Base-by-base conservation (phyloP, 2,888 invertebrate genomes). In the Timandra comae region DNA sequence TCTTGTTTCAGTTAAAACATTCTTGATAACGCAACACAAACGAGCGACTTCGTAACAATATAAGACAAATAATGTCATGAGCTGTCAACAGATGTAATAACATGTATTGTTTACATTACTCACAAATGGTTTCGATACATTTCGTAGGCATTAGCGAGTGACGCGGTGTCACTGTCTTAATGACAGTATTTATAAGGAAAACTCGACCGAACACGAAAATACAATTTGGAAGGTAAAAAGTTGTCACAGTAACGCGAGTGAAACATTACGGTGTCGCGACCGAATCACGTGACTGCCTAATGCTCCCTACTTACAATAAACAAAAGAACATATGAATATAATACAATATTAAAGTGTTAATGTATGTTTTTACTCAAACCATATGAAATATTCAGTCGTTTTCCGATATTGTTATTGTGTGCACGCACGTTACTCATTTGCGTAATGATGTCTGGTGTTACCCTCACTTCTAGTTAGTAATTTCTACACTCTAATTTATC, bases 111-210 rank as follows among this genome's bases (percentile, higher is more conserved):
- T 76, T 75, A 68, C 63, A 63, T 70, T 68, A 63, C 62, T 56
- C 63, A 61, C 63, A 73, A 78, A 78, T 73, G 64, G 64, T 61
- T 63, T 61, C 67, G 61, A 75, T 79, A 72, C 72, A 10, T 64
- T 71, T 56, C 52, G 66, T 62, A 67, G 63, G 72, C 78, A 81
- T 85, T 80, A 82, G 69, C 76, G 71, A 71, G 79, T 82, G 84
- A 80, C 84, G 71, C 65, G 50, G 61, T 65, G 73, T 68, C 66
- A 64, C 70, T 74, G 73, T 75, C 77, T 79, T 85, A 84, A 85
- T 85, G 80, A 84, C 78, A 80, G 80, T 82, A 80, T 84, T 85
- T 84, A 82, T 82, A 82, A 82, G 81, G 80, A 82, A 82, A 85
- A 80, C 72, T 82, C 78, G 67, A 63, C 61, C 59, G 74, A 80